These are phyloP conservation scores for Cotesia glomerata DNA, from an alignment of 1,140 invertebrate genomes.

Conservation along the genomic window DNA sequence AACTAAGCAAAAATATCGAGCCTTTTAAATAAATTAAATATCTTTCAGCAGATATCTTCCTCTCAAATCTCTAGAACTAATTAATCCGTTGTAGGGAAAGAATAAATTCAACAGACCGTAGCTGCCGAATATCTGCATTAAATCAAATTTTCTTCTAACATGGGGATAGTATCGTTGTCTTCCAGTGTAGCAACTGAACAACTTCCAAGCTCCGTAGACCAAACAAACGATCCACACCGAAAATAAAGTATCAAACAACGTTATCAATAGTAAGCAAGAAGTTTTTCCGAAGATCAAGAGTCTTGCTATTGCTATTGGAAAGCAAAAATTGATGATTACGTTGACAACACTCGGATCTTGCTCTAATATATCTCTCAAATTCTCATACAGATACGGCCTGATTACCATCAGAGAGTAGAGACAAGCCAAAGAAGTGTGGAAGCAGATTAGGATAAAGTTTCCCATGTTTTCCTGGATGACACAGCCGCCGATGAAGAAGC, in stretches of 20 bases:
- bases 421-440: constrained; percentile 46
- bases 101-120: constrained; percentile 48
- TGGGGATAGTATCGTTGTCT: constrained; percentile 43
- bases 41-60: constrained; percentile 44
- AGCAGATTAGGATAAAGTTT: constrained; percentile 49
- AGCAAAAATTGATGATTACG: constrained; percentile 47
- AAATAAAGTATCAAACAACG: constrained; percentile 42
- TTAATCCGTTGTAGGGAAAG: constrained; percentile 49
- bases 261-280: constrained; percentile 42
- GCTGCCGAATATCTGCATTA: constrained; percentile 48
- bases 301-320: constrained; percentile 44
- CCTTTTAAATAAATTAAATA: constrained; percentile 26
- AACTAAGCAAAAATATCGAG: not conserved
- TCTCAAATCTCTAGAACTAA: constrained; percentile 41
- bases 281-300: constrained; percentile 37
- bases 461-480: constrained; percentile 48
- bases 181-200: constrained; percentile 41
- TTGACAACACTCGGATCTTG: constrained; percentile 35
- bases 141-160: constrained; percentile 33
- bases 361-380: constrained; percentile 38
- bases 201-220: constrained; percentile 44
- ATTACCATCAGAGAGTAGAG: constrained; percentile 42
- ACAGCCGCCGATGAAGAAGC: constrained; percentile 48
- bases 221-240: constrained; percentile 41
- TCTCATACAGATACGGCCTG: constrained; percentile 45